Conservation (phyloP, 2,797 vertebrate genomes). For the Tarsius wallacei region DNA sequence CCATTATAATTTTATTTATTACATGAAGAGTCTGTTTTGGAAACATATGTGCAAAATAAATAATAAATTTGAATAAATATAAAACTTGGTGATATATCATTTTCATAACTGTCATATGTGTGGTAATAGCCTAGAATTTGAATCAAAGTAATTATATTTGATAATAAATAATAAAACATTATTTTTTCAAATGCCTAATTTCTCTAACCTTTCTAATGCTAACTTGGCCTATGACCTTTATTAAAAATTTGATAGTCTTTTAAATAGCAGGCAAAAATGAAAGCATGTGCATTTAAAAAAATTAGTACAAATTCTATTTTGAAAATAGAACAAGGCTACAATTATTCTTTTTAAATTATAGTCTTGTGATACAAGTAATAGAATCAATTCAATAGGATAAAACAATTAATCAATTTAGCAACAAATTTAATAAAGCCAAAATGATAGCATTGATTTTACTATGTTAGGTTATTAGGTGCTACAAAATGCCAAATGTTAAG, state of each 20-base stretch:
- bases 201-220: conserved; percentile 4
- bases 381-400: neutral
- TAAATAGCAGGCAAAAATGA: neutral
- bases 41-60: conserved; percentile 45
- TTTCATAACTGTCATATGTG: conserved; percentile 27
- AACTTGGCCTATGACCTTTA: neutral
- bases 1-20: neutral
- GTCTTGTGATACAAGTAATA: neutral
- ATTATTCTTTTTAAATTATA: neutral
- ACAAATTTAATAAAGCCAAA: neutral
- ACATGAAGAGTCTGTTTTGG: neutral
- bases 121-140: conserved; percentile 1
- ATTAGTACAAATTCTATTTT: conserved; percentile 8
- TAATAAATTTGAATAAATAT: conserved; percentile 15
- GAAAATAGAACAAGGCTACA: conserved; percentile 26
- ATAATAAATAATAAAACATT: neutral
- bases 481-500: conserved; percentile 16
- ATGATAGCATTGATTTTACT: conserved; percentile 27
- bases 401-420: neutral
- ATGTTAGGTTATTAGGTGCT: neutral
- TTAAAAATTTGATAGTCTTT: conserved; percentile 54
- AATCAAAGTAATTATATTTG: conserved; percentile 19
- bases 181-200: neutral
- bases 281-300: neutral
- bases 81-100: neutral